A percentile compares a stretch with the other conserved stretches of the same genome.
These are phyloP conservation scores for Polypedilum pembai DNA, from an alignment of 1,140 invertebrate genomes.

Conservation along the genomic window DNA sequence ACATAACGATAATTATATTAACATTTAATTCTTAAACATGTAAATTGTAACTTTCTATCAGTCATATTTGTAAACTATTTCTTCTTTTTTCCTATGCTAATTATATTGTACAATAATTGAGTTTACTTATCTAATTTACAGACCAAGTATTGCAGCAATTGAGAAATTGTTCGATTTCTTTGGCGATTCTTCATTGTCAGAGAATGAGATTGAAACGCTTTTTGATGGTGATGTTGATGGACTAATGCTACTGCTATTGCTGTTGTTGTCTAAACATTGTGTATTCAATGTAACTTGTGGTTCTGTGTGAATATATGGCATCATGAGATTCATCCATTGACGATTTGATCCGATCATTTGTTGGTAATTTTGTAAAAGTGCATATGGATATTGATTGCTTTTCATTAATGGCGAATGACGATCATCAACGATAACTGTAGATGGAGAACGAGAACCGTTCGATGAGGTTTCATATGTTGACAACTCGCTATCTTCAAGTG, in stretches of 20 bases:
- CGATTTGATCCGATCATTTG: background rate
- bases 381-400: background rate
- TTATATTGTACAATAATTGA: background rate
- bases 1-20: slow-evolving; percentile 9
- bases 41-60: background rate
- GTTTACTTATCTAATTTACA: background rate
- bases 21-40: no score
- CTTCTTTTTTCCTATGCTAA: background rate
- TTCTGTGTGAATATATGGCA: slow-evolving; percentile 11
- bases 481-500: slow-evolving; percentile 2
- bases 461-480: slow-evolving; percentile 22
- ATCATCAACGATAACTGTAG: background rate
- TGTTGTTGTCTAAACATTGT: background rate
- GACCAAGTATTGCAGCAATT: slow-evolving; percentile 14
- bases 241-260: background rate
- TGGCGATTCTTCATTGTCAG: slow-evolving; percentile 15
- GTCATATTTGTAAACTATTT: background rate
- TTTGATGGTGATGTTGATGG: slow-evolving; percentile 15
- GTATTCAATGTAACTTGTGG: background rate
- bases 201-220: background rate
- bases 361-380: background rate
- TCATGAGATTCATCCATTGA: background rate
- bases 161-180: slow-evolving; percentile 2
- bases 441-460: background rate
- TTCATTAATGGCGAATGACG: background rate